Evolutionary conservation across 1,140 invertebrate species (phyloP).

Genomic region (Cherax quadricarinatus): DNA sequence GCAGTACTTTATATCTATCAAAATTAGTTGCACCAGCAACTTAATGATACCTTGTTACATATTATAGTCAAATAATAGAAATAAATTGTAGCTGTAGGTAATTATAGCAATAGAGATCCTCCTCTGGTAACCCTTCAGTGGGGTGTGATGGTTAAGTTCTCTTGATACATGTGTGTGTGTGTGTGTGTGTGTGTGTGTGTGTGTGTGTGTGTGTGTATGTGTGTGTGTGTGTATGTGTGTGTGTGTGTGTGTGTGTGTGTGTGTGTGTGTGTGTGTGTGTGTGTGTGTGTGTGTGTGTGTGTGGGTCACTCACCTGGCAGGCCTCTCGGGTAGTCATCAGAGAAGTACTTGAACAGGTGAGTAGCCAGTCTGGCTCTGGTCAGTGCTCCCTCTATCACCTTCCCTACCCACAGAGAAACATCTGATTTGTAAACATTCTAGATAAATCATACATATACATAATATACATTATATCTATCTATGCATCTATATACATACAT

Average conservation of each 20-base stretch:
- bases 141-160: too few relatives aligned
- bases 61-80: too few relatives aligned
- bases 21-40: too few relatives aligned
- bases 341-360: background rate
- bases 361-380: background rate
- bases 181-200: too few relatives aligned
- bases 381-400: background rate
- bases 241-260: background rate
- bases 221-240: background rate
- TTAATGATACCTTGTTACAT: too few relatives aligned
- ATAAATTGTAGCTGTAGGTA: too few relatives aligned
- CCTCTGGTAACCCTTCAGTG: too few relatives aligned
- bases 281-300: background rate
- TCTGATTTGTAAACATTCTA: background rate
- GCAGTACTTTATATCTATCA: too few relatives aligned
- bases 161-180: too few relatives aligned
- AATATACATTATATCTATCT: too few relatives aligned
- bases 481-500: background rate
- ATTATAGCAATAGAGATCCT: too few relatives aligned
- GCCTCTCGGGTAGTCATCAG: background rate
- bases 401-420: too few relatives aligned
- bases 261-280: conserved; percentile 1
- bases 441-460: background rate
- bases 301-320: background rate
- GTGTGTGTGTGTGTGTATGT: background rate